Evolutionary conservation across 2,113 vertebrate genomes (phyloP).

Genomic region (Chrysemys picta): DNA sequence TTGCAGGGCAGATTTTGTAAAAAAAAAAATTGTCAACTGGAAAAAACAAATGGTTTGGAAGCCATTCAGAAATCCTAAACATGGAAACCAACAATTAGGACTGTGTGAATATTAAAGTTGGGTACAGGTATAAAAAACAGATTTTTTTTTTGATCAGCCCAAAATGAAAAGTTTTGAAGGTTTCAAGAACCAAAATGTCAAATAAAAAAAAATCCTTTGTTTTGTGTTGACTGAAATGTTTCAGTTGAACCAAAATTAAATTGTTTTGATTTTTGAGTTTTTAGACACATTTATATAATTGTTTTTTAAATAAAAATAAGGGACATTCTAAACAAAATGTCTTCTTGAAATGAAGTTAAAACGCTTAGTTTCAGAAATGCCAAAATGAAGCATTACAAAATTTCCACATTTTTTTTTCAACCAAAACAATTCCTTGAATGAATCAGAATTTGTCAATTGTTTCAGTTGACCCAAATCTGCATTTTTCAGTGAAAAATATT

Average conservation of each 20-base stretch:
- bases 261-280: too few species aligned
- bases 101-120: background rate
- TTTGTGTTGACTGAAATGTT: background rate
- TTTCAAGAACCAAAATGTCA: too few species aligned
- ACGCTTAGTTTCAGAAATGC: background rate
- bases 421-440: background rate
- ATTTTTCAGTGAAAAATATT: too few species aligned
- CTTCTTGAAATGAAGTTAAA: background rate
- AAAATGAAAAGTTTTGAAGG: too few species aligned
- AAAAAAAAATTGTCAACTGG: background rate
- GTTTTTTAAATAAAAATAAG: too few species aligned
- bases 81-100: background rate
- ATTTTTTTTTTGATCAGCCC: too few species aligned
- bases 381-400: background rate
- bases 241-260: too few species aligned
- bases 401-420: background rate
- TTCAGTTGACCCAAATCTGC: background rate
- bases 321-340: background rate
- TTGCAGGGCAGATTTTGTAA: accelerated
- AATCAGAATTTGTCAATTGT: background rate
- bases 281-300: too few species aligned
- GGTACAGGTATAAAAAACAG: background rate
- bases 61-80: background rate
- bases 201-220: too few species aligned
- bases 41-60: background rate